A percentile compares a stretch with the other conserved stretches of the same genome.
Conservation (phyloP, 2,113 vertebrate genomes). For the Bettongia penicillata region DNA sequence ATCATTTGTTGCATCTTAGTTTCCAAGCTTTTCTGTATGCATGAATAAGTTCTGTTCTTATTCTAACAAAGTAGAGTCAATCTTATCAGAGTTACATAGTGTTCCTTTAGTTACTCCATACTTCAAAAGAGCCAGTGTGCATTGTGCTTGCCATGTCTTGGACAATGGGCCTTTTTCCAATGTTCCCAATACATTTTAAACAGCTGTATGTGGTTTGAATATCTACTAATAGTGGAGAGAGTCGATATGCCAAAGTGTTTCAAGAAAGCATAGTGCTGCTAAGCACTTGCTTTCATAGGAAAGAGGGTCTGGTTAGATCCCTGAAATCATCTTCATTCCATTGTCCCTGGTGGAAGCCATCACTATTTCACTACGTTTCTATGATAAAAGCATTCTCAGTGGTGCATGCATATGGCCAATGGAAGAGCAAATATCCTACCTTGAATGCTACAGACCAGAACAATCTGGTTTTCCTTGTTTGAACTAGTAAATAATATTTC, state of each 20-base stretch:
- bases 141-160: neutral
- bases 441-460: neutral
- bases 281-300: neutral
- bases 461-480: neutral
- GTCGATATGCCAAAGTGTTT: neutral
- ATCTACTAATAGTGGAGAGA: neutral
- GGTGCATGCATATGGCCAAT: neutral
- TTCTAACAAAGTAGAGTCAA: neutral
- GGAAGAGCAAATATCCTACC: neutral
- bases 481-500: neutral
- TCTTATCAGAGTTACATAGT: neutral
- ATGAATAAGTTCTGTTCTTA: neutral
- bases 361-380: neutral
- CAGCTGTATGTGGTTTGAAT: neutral
- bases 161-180: neutral
- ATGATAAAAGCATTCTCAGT: neutral
- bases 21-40: neutral
- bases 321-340: neutral
- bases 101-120: neutral
- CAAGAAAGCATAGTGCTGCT: neutral
- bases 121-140: neutral
- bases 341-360: neutral
- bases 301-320: neutral
- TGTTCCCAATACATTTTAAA: neutral
- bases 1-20: neutral